Base-by-base conservation (phyloP, 2,113 vertebrate genomes). In the Passer montanus region DNA sequence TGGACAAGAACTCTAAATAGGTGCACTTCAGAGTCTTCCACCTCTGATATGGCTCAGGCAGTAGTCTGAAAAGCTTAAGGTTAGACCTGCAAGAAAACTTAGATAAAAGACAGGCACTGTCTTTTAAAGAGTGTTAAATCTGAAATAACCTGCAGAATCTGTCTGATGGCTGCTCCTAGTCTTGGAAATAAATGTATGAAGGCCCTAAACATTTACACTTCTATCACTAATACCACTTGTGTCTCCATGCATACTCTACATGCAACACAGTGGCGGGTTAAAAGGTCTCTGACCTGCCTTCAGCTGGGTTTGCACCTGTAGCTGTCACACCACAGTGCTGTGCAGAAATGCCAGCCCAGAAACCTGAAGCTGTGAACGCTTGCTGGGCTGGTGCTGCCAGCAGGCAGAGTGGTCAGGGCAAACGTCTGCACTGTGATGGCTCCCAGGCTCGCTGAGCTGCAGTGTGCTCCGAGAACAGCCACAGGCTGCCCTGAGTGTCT, bases 381-480 rank as follows among this genome's bases (percentile, higher is more conserved):
- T 78, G n/a, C 46, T 85, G 62, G 47, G 37, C 13, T 67, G 56
- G 35, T 59, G 20, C 23, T 89, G 39, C 28, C 2, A 13, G 28
- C 9, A 74, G 33, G 6, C 52, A 79, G 64, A 50, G 49, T 3
- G 43, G 19, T 39, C 50, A 59, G 46, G 28, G 22, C 22, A 66
- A 78, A n/a, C 0, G 2, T 23, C 43, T 63, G 74, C 28, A 20
- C 11, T 0, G 0, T 6, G 20, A 1, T 12, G 19, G 6, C 13
- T 70, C 22, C 16, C 17, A 49, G 49, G 22, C 19, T 90, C 0
- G 0, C 47, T 74, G 8, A 27, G 33, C 30, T 66, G 26, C 47
- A 5, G 15, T 23, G 39, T 47, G n/a, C 31, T 49, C 28, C 0
- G 1, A 62, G 81, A 43, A 20, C 0, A 1, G 24, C 0, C 0